phyloP scores from a whole-genome alignment of 2,113 vertebrate genomes.

The Scomber japonicus region DNA sequence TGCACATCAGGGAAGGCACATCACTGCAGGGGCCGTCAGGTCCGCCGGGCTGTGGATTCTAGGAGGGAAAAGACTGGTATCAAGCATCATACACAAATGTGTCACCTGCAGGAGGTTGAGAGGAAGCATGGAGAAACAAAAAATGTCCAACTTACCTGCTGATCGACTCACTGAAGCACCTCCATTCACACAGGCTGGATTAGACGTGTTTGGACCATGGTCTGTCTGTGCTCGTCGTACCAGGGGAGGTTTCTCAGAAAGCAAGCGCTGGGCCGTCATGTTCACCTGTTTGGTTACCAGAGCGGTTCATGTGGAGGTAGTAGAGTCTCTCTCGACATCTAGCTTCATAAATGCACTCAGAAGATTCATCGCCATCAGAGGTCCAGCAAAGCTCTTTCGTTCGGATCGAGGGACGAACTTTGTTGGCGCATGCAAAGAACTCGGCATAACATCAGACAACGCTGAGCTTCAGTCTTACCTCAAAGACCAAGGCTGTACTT shows the following conservation, averaged over 20 bases:
- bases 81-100: not conserved
- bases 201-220: slow-evolving; percentile 4
- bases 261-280: not conserved
- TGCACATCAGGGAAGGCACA: not conserved
- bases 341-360: slow-evolving; percentile 2
- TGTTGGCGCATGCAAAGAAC: not conserved
- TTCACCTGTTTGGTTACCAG: not conserved
- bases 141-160: slow-evolving; percentile 12
- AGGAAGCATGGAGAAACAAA: not conserved
- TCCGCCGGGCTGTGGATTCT: no score
- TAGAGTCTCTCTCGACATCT: not conserved
- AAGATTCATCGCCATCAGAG: not conserved
- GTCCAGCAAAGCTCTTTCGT: not conserved
- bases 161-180: not conserved
- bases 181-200: not conserved
- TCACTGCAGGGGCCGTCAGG: not conserved
- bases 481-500: not conserved
- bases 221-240: not conserved
- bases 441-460: not conserved
- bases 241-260: not conserved
- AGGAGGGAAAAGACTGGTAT: not conserved
- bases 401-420: slow-evolving; percentile 8
- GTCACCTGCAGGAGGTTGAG: not conserved
- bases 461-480: no score
- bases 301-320: not conserved